Conservation (phyloP, 2,888 invertebrate species). For the Chalcis sispes region DNA sequence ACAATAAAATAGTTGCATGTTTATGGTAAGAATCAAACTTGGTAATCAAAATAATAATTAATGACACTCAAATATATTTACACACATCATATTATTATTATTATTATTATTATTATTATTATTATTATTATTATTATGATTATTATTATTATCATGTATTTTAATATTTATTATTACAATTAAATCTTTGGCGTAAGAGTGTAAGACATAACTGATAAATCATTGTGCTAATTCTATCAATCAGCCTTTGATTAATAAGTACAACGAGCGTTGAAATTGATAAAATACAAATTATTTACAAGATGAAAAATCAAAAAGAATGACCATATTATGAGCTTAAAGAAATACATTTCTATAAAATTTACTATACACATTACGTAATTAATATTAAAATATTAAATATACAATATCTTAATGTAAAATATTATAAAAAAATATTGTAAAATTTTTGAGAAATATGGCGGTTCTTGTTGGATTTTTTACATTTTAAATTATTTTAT, state of each 20-base stretch:
- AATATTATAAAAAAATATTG: background rate
- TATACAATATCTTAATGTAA: too few relatives aligned
- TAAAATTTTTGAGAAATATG: background rate
- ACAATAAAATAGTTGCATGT: slow-evolving; percentile 47
- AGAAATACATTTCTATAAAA: background rate
- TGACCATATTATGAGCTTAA: background rate
- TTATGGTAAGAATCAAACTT: slow-evolving; percentile 36
- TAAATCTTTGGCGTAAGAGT: slow-evolving; percentile 56
- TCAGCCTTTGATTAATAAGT: slow-evolving; percentile 26
- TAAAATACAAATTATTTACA: slow-evolving; percentile 15
- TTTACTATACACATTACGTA: too few relatives aligned
- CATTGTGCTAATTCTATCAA: slow-evolving; percentile 11
- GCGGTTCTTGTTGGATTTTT: background rate
- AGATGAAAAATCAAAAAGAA: slow-evolving; percentile 6
- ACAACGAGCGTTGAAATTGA: slow-evolving; percentile 9
- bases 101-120: slow-evolving; percentile 19
- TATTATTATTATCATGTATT: too few relatives aligned
- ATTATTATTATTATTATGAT: slow-evolving; percentile 17
- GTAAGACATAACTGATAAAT: slow-evolving; percentile 38
- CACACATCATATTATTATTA: slow-evolving; percentile 30
- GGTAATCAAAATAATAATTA: slow-evolving; percentile 38
- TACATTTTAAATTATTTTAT: slow-evolving; percentile 1
- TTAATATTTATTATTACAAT: slow-evolving; percentile 48
- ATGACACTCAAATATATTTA: slow-evolving; percentile 44
- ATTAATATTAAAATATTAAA: too few relatives aligned